phyloP scores from a whole-genome alignment of 2,113 vertebrate species.

The Gambusia holbrooki region DNA sequence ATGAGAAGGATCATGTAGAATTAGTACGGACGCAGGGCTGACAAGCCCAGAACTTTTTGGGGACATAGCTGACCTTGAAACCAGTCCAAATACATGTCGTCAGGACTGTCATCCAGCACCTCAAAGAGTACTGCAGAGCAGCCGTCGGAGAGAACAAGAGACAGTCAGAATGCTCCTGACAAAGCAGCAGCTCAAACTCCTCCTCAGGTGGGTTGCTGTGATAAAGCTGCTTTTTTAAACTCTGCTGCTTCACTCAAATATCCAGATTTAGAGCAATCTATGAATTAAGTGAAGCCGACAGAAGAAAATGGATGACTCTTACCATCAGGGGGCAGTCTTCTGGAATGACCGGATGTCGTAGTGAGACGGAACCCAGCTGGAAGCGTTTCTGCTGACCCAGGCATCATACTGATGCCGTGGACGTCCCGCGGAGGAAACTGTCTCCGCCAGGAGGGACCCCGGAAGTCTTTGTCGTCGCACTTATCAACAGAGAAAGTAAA shows the following conservation, averaged over 20 bases:
- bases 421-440: conserved; percentile 95
- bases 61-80: conserved; percentile 82
- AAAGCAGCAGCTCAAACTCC: conserved; percentile 16
- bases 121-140: conserved; percentile 80
- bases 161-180: conserved; percentile 56
- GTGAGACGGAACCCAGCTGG: conserved; percentile 96
- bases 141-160: conserved; percentile 75
- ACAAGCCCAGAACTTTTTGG: conserved; percentile 52
- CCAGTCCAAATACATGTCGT: conserved; percentile 84
- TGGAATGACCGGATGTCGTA: conserved; percentile 90
- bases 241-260: background rate
- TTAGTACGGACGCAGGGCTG: conserved; percentile 41
- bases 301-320: conserved; percentile 28
- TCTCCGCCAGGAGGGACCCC: conserved; percentile 93
- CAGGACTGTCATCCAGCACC: conserved; percentile 80
- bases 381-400: conserved; percentile 94
- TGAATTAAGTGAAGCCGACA: background rate
- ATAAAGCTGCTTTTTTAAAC: background rate
- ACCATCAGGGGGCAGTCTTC: conserved; percentile 93
- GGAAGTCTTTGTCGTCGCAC: conserved; percentile 93
- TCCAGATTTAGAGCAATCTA: background rate
- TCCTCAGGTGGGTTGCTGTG: conserved; percentile 7
- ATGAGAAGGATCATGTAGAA: conserved; percentile 30
- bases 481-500: conserved; percentile 38
- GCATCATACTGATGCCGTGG: conserved; percentile 99